Evolutionary conservation across 2,113 vertebrate species (phyloP).

Genomic region (Sceloporus tristichus): DNA sequence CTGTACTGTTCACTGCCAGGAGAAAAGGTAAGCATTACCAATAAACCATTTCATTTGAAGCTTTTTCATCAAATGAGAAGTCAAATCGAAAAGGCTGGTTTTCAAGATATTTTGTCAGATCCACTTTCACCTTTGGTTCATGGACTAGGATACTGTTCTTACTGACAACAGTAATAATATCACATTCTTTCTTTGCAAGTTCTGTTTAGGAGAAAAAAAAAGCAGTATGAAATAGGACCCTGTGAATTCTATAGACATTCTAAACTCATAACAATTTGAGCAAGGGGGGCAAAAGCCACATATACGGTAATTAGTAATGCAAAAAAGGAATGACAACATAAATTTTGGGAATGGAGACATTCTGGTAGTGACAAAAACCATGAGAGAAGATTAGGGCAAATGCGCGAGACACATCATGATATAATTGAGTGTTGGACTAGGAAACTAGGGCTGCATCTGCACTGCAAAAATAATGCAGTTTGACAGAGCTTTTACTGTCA

Average conservation of each 20-base stretch:
- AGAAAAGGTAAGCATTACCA: constrained; percentile 79
- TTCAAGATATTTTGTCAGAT: constrained; percentile 96
- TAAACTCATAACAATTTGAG: background rate
- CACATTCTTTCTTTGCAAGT: constrained; percentile 89
- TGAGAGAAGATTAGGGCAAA: background rate
- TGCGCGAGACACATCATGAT: too few species aligned
- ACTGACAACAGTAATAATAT: constrained; percentile 93
- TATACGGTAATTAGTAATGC: background rate
- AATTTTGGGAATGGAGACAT: background rate
- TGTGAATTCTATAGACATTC: background rate
- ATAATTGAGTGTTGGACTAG: too few species aligned
- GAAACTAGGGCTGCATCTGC: too few species aligned
- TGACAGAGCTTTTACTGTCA: too few species aligned
- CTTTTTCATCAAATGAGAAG: constrained; percentile 90
- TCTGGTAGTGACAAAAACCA: background rate
- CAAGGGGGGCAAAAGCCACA: background rate
- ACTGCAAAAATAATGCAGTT: too few species aligned
- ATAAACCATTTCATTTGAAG: constrained; percentile 93
- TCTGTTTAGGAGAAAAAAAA: constrained; percentile 78
- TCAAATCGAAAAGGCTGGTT: constrained; percentile 95
- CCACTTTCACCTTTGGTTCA: constrained; percentile 96
- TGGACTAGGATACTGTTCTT: constrained; percentile 89
- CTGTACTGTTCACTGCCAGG: background rate
- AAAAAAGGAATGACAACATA: background rate
- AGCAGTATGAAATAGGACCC: background rate